Evolutionary conservation across 2,113 vertebrate species (phyloP), one percentile per base, ranked within the genome.

Genomic region (Mus pahari): DNA sequence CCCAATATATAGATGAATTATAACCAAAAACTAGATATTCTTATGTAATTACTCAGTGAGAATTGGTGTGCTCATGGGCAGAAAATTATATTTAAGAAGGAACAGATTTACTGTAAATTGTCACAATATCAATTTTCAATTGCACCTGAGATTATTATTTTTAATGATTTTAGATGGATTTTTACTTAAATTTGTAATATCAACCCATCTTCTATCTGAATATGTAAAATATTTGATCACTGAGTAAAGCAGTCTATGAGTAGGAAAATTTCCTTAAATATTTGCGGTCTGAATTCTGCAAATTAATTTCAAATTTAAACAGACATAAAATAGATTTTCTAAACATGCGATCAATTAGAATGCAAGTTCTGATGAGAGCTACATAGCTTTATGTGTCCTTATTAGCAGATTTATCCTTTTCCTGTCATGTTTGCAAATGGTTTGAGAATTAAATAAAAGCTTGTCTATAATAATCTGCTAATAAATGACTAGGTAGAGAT

Each of bases 281-380:
- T 12, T 96, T 91, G 0, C 2, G 64, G 66, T 95, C 45, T 62
- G 14, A 31, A 70, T 86, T 74, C 9, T 3, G 1, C 31, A 75
- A 90, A 66, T 86, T 62, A 92, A 26, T 83, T 24, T 64, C n/a
- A 83, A 94, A 81, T 1, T 0, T 26, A 89, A 13, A 48, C n/a
- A 39, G n/a, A 82, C 12, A 86, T 62, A 81, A 93, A 96, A 93
- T 89, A 89, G 7, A 86, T 92, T 73, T 84, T 75, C 55, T 82
- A 93, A 95, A 86, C 13, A 91, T 89, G 19, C 0, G 17, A 94
- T 74, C 16, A 79, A 58, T 39, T 39, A 62, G 50, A 96, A 50
- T 42, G 58, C 1, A 87, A 78, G 42, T 8, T 17, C 3, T 93
- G 0, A 68, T 88, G 36, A 4, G 60, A 77, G 53, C 39, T 84